Evolutionary conservation across 1,140 invertebrate species (phyloP), one percentile per base, ranked within the genome.

Genomic region (Subanguina moxae): DNA sequence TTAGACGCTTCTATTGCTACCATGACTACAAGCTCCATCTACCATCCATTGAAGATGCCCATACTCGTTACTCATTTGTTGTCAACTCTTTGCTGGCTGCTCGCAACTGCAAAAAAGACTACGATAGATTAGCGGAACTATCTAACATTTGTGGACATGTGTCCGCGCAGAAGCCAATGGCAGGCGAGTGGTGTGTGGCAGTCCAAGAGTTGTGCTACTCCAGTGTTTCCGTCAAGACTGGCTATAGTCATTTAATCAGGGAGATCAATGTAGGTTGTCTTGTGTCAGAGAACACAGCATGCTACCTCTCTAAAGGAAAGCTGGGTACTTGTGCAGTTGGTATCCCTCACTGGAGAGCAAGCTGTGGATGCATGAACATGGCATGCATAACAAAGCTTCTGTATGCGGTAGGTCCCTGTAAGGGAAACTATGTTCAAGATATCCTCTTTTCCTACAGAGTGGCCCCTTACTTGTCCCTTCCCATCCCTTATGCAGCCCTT

Each of bases 101-200:
- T 19, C 43, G 43, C 17, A 46, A 58, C 38, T 67, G n/a, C 42
- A 65, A 38, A 62, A 43, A 45, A n/a, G 74, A 78, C 56, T 68
- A 64, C 46, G 75, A 77, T 57, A 43, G 74, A 56, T 45, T 77
- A 19, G 62, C 67, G 17, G 76, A 77, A 28, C 56, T 77, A 19
- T 67, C 76, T 17, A 77, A 77, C 32, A 57, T 80, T 56, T 76
- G 78, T 57, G 70, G 56, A 17, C 74, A 80, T 25, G 84, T 85
- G 11, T 85, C 85, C 68, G 83, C 84, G n/a, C 84, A 85, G 5
- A 85, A 85, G 74, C 32, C 38, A 17, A 25, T 70, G 23, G 28
- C 46, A 15, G 43, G 17, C n/a, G 62, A 78, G 45, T 76, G 73
- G 62, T 76, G 77, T 58, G 45, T 58, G 46, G 67, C 68, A 19